A percentile compares a stretch with the other conserved stretches of the same genome.
Conservation (phyloP, 1,140 invertebrate species). For the Solen grandis region DNA sequence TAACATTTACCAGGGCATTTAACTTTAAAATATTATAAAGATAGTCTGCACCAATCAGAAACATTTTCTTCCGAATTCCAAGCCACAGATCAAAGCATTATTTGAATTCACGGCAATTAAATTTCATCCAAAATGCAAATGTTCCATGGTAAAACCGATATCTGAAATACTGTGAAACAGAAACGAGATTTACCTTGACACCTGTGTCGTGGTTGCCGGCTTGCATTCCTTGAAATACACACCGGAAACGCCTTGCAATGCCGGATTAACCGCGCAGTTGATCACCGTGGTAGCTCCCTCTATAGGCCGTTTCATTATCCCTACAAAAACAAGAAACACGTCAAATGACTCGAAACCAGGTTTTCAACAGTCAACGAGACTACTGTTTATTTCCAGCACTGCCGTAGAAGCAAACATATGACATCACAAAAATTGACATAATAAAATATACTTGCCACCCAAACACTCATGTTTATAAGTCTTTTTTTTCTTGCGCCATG, state of each 20-base stretch:
- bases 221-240: slow-evolving; percentile 57
- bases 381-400: too few relatives aligned
- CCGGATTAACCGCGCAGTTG: slow-evolving; percentile 60
- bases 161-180: neutral
- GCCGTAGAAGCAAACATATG: too few relatives aligned
- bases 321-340: too few relatives aligned
- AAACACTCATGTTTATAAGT: too few relatives aligned
- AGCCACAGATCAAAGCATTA: neutral
- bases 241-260: slow-evolving; percentile 52
- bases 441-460: too few relatives aligned
- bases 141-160: neutral
- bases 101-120: neutral
- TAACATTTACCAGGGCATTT: neutral
- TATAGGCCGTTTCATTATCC: slow-evolving; percentile 55
- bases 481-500: too few relatives aligned
- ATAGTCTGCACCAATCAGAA: neutral
- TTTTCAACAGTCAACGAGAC: too few relatives aligned
- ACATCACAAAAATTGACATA: too few relatives aligned
- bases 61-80: neutral
- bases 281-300: slow-evolving; percentile 62
- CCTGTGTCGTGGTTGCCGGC: slow-evolving; percentile 1
- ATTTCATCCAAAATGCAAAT: neutral
- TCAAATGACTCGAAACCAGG: too few relatives aligned
- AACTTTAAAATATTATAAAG: neutral
- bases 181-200: slow-evolving; percentile 50